Evolutionary conservation across 2,888 invertebrate species (phyloP).

Genomic region (Cephus pygmeus): DNA sequence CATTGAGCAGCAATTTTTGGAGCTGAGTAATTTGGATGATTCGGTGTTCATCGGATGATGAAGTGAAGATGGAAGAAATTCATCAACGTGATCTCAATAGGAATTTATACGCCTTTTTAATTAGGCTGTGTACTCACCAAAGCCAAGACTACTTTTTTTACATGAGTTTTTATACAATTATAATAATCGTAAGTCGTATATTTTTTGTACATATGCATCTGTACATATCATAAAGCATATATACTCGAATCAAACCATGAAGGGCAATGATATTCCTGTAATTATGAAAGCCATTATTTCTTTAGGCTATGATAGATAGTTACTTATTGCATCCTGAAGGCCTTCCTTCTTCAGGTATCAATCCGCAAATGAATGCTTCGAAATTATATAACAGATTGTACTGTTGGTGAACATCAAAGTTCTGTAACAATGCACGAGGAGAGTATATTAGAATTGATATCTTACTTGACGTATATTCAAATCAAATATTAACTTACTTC

Average conservation of each 20-base stretch:
- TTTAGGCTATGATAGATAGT: not conserved
- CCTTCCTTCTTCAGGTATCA: slow-evolving; percentile 30
- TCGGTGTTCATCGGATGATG: slow-evolving; percentile 58
- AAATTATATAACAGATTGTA: slow-evolving; percentile 29
- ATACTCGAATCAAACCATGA: not conserved
- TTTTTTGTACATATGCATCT: slow-evolving; percentile 55
- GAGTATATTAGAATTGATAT: not conserved
- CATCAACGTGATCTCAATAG: not conserved
- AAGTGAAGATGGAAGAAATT: slow-evolving; percentile 1
- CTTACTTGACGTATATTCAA: not conserved
- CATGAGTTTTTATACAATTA: not conserved
- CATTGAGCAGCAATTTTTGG: slow-evolving; percentile 62
- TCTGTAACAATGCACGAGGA: not conserved
- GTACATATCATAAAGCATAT: slow-evolving; percentile 39
- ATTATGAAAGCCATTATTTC: not conserved
- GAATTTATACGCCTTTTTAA: not conserved
- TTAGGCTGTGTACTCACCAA: not conserved
- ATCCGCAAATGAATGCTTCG: slow-evolving; percentile 40
- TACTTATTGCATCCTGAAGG: slow-evolving; percentile 20
- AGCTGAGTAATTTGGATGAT: slow-evolving; percentile 58
- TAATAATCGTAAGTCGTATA: slow-evolving; percentile 27
- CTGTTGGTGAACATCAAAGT: not conserved
- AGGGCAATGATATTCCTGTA: not conserved
- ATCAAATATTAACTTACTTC: slow-evolving; percentile 48
- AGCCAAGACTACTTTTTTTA: not conserved